Evolutionary conservation across 2,888 invertebrate genomes (phyloP).

Genomic region (Maniola hyperantus): DNA sequence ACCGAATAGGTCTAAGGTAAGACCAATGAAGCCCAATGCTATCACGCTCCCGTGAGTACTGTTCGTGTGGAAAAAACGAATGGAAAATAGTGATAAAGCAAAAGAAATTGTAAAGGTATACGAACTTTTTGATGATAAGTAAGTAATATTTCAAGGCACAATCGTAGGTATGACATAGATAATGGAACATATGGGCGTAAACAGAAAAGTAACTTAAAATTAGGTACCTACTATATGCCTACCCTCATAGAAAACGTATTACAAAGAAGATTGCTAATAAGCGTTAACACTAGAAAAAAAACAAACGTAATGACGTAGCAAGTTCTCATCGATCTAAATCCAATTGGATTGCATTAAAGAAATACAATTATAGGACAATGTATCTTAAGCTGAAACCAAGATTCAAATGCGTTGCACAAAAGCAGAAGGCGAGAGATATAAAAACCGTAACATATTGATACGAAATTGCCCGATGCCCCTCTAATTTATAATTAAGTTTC

Average conservation of each 20-base stretch:
- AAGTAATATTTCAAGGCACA: no score
- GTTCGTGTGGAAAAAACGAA: no score
- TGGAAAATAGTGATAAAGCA: no score
- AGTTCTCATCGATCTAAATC: background rate
- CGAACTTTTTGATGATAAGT: no score
- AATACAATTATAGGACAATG: constrained; percentile 4
- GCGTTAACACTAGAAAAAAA: background rate
- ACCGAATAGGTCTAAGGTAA: no score
- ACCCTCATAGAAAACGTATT: background rate
- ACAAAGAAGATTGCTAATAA: background rate
- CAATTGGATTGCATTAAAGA: constrained; percentile 18
- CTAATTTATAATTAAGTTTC: constrained; percentile 37
- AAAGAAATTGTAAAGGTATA: no score
- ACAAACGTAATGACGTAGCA: constrained; percentile 7
- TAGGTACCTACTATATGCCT: no score
- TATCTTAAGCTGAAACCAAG: constrained; percentile 15
- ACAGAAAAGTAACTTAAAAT: background rate
- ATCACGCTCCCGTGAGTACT: no score
- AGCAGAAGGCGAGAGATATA: constrained; percentile 20
- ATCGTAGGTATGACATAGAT: no score
- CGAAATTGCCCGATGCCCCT: constrained; percentile 25
- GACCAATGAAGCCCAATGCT: no score
- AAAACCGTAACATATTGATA: constrained; percentile 31
- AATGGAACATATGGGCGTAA: background rate
- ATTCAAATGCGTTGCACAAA: background rate